Evolutionary conservation across 2,797 vertebrate species (phyloP), one percentile per base, ranked within the genome.

Genomic region (Myiothlypis chrysogaster): DNA sequence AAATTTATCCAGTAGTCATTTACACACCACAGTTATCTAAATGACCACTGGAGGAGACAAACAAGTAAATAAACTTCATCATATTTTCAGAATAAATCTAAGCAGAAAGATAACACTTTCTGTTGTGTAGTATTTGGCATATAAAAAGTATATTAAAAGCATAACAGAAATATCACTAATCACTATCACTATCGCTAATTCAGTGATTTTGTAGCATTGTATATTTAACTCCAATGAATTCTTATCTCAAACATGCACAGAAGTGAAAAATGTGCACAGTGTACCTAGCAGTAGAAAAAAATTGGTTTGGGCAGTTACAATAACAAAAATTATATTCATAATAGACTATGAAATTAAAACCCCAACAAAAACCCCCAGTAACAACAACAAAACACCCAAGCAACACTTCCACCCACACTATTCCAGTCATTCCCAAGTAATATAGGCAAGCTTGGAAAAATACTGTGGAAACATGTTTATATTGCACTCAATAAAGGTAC

Each of bases 351-450:
- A 81, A 86, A 5, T 27, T 14, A 59, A 84, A 65, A 27, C 5
- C 1, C 3, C 25, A 65, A 34, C 21, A 35, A 35, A 34, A 21
- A 2, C n/a, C 41, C 24, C 24, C 16, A 37, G 1, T 10, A 37
- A 19, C 17, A 47, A 63, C 4, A 43, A 39, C 11, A 55, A 61
- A 41, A 18, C 1, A 2, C 4, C 2, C 10, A 69, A 39, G 9
- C 7, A 47, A 30, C 12, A 3, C 0, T 4, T 7, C 2, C 44
- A 8, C n/a, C 13, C 14, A 35, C 32, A 41, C 3, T 32, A 37
- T 27, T 13, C 18, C 30, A 63, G 41, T 47, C 9, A 72, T 72
- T 84, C 7, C 35, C 59, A 14, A 69, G 8, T 19, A 57, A 50
- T 15, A 71, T 3, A n/a, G 12, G 15, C 6, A 73, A 73, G 15